Conservation (phyloP, 1,140 invertebrate species). For the Conus ventricosus region DNA sequence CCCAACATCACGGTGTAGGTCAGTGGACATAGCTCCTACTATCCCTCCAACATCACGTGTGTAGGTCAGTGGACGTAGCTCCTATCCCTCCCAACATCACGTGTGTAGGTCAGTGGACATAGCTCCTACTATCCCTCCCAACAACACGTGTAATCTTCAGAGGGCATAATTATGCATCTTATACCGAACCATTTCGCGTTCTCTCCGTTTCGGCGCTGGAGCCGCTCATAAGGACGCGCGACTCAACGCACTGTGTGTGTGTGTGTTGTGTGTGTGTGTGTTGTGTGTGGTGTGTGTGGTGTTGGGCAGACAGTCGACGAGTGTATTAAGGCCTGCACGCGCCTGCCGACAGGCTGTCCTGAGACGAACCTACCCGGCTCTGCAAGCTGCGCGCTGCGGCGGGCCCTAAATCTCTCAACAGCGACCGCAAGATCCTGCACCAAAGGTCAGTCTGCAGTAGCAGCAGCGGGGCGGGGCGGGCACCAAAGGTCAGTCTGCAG, state of each 20-base stretch:
- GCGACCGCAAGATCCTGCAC: constrained; percentile 41
- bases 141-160: too few species aligned
- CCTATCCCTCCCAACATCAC: too few species aligned
- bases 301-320: constrained; percentile 66
- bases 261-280: too few species aligned
- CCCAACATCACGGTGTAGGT: too few species aligned
- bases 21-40: background rate
- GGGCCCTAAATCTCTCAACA: constrained; percentile 29
- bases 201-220: too few species aligned
- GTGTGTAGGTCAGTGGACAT: background rate
- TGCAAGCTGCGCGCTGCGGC: constrained; percentile 42
- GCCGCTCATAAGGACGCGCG: too few species aligned
- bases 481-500: background rate
- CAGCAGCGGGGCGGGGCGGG: background rate
- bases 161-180: too few species aligned
- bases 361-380: constrained; percentile 40
- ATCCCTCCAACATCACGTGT: too few species aligned
- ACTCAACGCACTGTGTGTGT: too few species aligned
- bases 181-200: too few species aligned
- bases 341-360: too few species aligned
- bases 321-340: constrained; percentile 58
- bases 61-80: background rate
- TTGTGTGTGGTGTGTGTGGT: too few species aligned
- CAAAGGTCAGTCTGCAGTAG: constrained; percentile 26
- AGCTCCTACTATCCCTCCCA: background rate